Percentiles rank a stretch among this genome's conserved stretches.
phyloP scores from a whole-genome alignment of 2,888 invertebrate genomes.

The Euplexia lucipara region DNA sequence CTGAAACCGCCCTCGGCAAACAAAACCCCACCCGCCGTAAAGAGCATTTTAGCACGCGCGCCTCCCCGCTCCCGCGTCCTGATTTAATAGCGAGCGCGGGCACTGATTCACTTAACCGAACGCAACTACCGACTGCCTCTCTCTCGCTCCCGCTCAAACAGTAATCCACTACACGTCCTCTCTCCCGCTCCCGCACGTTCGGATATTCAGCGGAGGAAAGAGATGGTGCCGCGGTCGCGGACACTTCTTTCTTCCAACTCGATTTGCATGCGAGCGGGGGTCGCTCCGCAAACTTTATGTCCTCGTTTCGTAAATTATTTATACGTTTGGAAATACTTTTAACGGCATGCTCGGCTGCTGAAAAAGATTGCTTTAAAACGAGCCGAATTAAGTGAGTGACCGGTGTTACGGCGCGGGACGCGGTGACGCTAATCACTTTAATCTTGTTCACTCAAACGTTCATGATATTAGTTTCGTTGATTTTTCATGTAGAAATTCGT shows the following conservation, averaged over 20 bases:
- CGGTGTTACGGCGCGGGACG: slow-evolving; percentile 78
- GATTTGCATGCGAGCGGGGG: slow-evolving; percentile 90
- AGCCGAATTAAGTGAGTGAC: slow-evolving; percentile 86
- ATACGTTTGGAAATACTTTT: slow-evolving; percentile 90
- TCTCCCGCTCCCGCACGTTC: slow-evolving; percentile 70
- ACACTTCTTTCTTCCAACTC: slow-evolving; percentile 89
- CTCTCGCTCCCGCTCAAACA: slow-evolving; percentile 78
- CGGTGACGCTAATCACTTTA: slow-evolving; percentile 75
- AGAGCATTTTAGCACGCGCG: slow-evolving; percentile 89
- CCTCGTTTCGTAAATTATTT: slow-evolving; percentile 91
- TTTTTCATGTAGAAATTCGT: slow-evolving; percentile 55
- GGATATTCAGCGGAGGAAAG: slow-evolving; percentile 74
- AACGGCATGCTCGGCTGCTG: slow-evolving; percentile 83
- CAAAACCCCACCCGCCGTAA: slow-evolving; percentile 90
- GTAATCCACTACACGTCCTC: slow-evolving; percentile 66
- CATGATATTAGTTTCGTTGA: slow-evolving; percentile 55
- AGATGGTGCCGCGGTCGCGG: slow-evolving; percentile 81
- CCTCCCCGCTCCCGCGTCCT: slow-evolving; percentile 87
- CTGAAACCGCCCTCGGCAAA: slow-evolving; percentile 90
- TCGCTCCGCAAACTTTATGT: slow-evolving; percentile 90
- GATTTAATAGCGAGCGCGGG: slow-evolving; percentile 91
- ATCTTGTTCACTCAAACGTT: slow-evolving; percentile 71
- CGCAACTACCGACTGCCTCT: slow-evolving; percentile 86
- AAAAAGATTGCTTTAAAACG: slow-evolving; percentile 87
- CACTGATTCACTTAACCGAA: slow-evolving; percentile 91